Base-by-base conservation (phyloP, 2,888 invertebrate genomes). In the Drosophila falleni region DNA sequence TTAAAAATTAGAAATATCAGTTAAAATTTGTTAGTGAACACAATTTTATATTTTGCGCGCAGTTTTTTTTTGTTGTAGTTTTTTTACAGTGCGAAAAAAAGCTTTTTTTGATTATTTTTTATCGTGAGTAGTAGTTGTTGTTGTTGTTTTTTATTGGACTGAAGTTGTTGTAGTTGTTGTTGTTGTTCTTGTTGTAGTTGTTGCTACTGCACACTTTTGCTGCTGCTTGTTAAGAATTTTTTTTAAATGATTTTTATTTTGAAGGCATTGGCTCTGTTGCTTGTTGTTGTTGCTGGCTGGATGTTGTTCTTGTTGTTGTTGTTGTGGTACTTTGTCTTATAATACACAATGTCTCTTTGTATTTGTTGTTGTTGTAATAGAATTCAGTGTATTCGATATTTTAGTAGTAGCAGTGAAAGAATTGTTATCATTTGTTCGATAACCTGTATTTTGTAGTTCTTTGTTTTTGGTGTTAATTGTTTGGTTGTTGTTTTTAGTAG, bases 271-370 rank as follows among this genome's bases (percentile, higher is more conserved):
- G 60, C 68, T 62, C 39, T 67, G 71, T 62, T 68, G 68, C 65
- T 72, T 75, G 55, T 71, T 74, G 58, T 72, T 71, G 62, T 78
- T 81, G 76, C 73, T 76, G 74, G 75, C 78, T 82, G 72, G 74
- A 74, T 82, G 72, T 70, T 60, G 64, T 71, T 73, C 74, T 74
- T 76, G 73, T 73, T 74, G 79, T 75, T 68, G 69, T 73, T 64
- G 41, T 74, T 72, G 78, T 85, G 75, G 76, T 81, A 58, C 60
- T 68, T 88, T 76, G 76, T 85, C 65, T 65, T 84, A 82, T 78
- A 78, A 75, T 87, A 80, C 82, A 86, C 66, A 79, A 84, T 80
- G 89, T 76, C 63, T 66, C 37, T 72, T 76, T 77, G 77, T 71
- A 44, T 67, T 71, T 56, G 42, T 64, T 54, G 42, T 64, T 54